Evolutionary conservation across 2,888 invertebrate species (phyloP), one percentile per base, ranked within the genome.

Genomic region (Erpobdella octoculata): DNA sequence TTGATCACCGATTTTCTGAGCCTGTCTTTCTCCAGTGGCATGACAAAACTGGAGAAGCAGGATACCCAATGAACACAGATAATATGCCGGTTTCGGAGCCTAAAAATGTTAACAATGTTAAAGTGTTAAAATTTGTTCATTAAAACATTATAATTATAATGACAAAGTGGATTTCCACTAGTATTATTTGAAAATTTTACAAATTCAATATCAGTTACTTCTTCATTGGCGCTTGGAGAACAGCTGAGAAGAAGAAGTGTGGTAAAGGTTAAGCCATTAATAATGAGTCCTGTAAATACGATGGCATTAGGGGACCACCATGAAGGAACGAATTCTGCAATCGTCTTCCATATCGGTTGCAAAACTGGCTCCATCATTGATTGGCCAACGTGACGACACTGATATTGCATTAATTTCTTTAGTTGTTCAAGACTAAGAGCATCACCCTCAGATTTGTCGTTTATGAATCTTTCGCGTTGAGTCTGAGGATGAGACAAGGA

Each of bases 1-100:
- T 0, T 66, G 66, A 31, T 21, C 59, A 77, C 90, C 90, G 25
- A 97, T 98, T 80, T 96, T 87, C 76, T 98, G 87, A 0, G 98
- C 98, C 85, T 98, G 98, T 84, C 99, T 98, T 64, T 98, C 98
- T 85, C 99, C 98, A 75, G 97, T 94, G 58, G 97, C 97, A 85
- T 98, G 98, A 78, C 99, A 86, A 80, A 94, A 93, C 85, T 98
- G 97, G 85, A 98, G 98, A 72, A 93, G 85, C 85, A 98, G 97
- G 75, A 98, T 87, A 18, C 97, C 97, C 33, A 95, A 80, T 0
- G 92, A 96, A 83, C 94, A 95, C 0, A 94, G 83, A 15, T 92
- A 87, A 82, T 92, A 93, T 9, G 92, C 89, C 96, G 96, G 96
- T 79, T 91, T 85, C 67, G 98, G 97, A 70, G 91, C 90, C 77